phyloP scores from a whole-genome alignment of 2,113 vertebrate genomes.

The Oxyura jamaicensis region DNA sequence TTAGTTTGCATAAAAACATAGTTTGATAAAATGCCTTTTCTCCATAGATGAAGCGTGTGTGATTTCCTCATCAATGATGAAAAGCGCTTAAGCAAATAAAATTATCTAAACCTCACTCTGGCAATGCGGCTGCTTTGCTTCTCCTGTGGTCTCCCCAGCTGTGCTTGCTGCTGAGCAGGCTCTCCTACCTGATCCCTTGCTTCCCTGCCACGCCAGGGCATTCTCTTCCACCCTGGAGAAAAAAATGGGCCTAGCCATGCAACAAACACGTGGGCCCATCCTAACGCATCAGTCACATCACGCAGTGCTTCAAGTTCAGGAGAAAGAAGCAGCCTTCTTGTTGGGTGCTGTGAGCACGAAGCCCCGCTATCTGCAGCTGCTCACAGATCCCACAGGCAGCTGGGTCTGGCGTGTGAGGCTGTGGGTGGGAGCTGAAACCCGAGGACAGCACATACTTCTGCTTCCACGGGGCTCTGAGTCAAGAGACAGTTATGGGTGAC shows the following conservation, averaged over 20 bases:
- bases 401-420: neutral
- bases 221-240: neutral
- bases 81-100: neutral
- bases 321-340: neutral
- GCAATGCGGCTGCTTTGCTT: neutral
- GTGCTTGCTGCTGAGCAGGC: neutral
- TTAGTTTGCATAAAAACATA: neutral
- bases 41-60: neutral
- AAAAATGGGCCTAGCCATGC: neutral
- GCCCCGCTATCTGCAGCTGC: accelerated
- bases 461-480: neutral
- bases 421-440: neutral
- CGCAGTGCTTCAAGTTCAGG: accelerated
- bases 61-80: neutral
- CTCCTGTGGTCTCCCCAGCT: neutral
- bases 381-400: neutral
- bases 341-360: accelerated
- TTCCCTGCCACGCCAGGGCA: neutral
- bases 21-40: neutral
- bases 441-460: neutral
- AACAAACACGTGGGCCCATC: accelerated
- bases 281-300: neutral
- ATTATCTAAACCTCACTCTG: neutral
- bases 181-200: neutral
- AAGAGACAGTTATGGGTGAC: neutral